A percentile compares a stretch with the other conserved stretches of the same genome.
phyloP scores from a whole-genome alignment of 2,113 vertebrate genomes.

The Trematocara nigrifrons region DNA sequence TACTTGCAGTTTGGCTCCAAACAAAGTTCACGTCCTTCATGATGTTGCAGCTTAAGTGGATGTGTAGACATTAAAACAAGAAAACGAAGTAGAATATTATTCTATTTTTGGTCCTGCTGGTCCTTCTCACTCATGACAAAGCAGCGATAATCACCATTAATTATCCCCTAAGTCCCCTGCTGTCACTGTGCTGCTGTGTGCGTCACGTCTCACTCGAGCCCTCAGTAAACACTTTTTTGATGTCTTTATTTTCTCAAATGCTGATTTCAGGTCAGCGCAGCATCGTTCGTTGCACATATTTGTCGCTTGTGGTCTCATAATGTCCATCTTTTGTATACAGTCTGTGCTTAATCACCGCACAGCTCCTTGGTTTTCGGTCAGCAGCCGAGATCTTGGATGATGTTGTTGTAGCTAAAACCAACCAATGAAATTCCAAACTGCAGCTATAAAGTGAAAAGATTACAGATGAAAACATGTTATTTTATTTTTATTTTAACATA shows the following conservation, averaged over 20 bases:
- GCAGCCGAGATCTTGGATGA: neutral
- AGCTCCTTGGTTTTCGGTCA: neutral
- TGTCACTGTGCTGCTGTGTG: neutral
- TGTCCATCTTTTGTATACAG: neutral
- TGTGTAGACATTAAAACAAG: neutral
- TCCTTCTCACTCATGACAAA: neutral
- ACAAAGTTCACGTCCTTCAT: neutral
- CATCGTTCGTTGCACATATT: accelerated
- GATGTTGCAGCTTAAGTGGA: neutral
- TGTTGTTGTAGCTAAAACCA: neutral
- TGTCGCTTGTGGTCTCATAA: accelerated
- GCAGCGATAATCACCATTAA: neutral
- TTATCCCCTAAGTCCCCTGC: neutral
- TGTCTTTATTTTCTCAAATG: neutral
- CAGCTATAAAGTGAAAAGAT: neutral
- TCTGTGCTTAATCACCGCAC: accelerated
- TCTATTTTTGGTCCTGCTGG: neutral
- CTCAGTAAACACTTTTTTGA: neutral
- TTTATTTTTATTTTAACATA: too few species aligned
- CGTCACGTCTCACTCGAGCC: neutral
- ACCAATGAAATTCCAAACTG: accelerated
- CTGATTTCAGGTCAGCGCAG: neutral
- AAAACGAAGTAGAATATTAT: neutral
- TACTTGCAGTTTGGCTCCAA: neutral
- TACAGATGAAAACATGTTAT: neutral